Conservation (phyloP, 2,113 vertebrate species). For the Trogon melanurus region DNA sequence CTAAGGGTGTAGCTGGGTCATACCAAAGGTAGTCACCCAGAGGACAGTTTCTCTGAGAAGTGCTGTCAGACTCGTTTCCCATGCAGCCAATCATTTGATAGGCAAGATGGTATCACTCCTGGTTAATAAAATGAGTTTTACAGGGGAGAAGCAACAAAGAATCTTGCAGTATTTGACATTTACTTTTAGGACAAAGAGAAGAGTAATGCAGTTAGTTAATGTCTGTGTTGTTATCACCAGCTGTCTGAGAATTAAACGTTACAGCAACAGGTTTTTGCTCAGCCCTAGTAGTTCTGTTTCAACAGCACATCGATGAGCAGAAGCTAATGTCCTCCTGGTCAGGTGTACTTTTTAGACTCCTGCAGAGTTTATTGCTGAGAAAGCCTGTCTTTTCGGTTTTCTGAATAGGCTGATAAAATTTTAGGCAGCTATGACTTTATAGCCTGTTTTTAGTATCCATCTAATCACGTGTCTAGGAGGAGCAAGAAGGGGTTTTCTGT, state of each 20-base stretch:
- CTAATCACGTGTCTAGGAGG: background rate
- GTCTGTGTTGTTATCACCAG: background rate
- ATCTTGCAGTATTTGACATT: background rate
- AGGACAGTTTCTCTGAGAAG: slow-evolving; percentile 3
- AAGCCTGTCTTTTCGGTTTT: background rate
- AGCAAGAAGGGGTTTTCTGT: background rate
- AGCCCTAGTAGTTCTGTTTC: background rate
- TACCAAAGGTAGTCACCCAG: slow-evolving; percentile 46
- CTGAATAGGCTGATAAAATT: background rate
- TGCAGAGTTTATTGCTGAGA: background rate
- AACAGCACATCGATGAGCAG: background rate
- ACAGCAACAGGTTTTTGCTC: background rate
- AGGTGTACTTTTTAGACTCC: background rate
- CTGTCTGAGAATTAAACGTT: background rate
- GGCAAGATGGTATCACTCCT: slow-evolving; percentile 2
- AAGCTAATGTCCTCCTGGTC: background rate
- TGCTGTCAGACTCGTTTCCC: slow-evolving; percentile 7
- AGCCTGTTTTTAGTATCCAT: background rate
- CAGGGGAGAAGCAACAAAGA: background rate
- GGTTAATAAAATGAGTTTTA: slow-evolving; percentile 8
- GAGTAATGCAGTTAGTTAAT: background rate
- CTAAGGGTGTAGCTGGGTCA: background rate
- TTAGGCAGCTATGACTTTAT: background rate
- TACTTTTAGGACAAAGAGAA: background rate
- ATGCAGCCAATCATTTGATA: background rate